phyloP scores from a whole-genome alignment of 2,113 vertebrate species.

The Narcine bancroftii region DNA sequence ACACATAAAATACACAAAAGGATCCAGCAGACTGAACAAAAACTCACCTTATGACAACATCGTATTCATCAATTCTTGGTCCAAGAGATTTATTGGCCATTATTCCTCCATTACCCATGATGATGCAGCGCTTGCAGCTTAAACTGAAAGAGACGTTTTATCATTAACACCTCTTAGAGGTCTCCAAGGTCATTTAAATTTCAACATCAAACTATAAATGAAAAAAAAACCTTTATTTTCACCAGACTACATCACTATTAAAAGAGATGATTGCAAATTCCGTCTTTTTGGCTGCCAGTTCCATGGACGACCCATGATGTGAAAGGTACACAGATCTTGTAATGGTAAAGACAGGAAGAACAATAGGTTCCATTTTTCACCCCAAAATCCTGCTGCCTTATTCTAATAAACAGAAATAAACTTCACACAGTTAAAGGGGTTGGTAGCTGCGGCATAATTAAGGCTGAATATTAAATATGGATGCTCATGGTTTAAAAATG shows the following conservation, averaged over 20 bases:
- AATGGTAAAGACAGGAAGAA: not conserved
- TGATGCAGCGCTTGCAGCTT: constrained; percentile 84
- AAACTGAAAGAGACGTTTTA: constrained; percentile 54
- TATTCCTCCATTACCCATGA: constrained; percentile 91
- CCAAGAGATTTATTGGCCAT: constrained; percentile 93
- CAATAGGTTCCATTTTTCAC: not conserved
- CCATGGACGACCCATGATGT: not conserved
- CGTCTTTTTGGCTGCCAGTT: not conserved
- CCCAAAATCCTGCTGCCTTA: not conserved
- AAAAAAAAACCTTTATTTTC: not conserved
- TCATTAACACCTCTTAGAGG: not conserved
- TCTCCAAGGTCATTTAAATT: not conserved
- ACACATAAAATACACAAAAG: not conserved
- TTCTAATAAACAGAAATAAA: not conserved
- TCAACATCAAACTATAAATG: not conserved
- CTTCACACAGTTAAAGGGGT: not conserved
- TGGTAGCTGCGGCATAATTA: not conserved
- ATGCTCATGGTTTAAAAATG: not conserved
- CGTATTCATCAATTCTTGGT: constrained; percentile 82
- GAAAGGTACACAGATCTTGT: not conserved
- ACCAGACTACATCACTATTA: not conserved
- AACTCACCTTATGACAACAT: constrained; percentile 87
- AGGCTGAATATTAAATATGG: not conserved
- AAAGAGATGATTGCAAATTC: not conserved
- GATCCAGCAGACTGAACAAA: not conserved